Conservation (phyloP, 2,797 vertebrate genomes). For the Jordanella pulchra region DNA sequence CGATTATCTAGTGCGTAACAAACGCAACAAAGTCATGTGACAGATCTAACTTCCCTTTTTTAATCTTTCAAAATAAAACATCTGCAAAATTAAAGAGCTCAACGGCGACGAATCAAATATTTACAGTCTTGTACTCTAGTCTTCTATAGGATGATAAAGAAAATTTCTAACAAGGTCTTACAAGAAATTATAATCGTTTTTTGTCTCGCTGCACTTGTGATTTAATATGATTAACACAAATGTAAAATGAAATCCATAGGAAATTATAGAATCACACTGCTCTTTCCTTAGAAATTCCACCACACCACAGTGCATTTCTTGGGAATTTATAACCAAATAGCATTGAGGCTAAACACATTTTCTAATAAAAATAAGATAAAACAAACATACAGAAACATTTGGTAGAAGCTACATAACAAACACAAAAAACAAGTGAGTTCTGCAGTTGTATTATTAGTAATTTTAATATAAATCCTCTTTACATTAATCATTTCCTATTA, state of each 20-base stretch:
- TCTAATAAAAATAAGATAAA: background rate
- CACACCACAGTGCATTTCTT: background rate
- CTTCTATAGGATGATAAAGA: background rate
- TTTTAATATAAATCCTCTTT: constrained; percentile 62
- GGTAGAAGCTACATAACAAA: background rate
- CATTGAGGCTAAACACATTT: background rate
- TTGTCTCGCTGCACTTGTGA: background rate
- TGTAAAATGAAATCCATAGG: background rate
- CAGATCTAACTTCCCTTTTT: constrained; percentile 22
- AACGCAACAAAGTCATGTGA: background rate
- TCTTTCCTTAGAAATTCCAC: background rate
- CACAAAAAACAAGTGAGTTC: constrained; percentile 2
- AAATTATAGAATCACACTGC: background rate
- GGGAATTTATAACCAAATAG: background rate
- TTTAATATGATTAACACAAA: background rate
- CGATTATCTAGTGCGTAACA: background rate
- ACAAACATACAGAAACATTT: background rate
- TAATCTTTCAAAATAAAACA: constrained; percentile 46
- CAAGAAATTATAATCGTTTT: no score
- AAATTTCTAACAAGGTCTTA: no score
- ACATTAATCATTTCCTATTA: constrained; percentile 61
- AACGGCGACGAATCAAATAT: background rate
- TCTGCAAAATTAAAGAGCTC: background rate
- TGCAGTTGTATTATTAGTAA: constrained; percentile 29
- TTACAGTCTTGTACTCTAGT: background rate